Evolutionary conservation across 2,113 vertebrate genomes (phyloP).

Genomic region (Tretioscincus oriximinensis): DNA sequence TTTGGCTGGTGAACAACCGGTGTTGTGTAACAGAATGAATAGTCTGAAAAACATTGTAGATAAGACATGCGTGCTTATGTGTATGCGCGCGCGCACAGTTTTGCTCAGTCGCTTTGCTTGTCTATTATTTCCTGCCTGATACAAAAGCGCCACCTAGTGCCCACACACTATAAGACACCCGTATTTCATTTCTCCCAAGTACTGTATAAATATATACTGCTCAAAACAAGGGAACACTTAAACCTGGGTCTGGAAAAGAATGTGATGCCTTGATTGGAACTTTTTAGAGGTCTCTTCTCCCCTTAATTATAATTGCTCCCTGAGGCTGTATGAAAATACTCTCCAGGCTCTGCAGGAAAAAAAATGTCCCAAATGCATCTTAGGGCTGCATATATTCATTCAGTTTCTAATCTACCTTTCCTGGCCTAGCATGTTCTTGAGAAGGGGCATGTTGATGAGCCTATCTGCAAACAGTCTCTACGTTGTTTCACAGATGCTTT

Average conservation of each 20-base stretch:
- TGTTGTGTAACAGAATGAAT: not conserved
- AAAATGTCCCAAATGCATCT: too few relatives aligned
- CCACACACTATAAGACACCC: not conserved
- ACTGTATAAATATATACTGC: too few relatives aligned
- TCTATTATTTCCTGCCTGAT: not conserved
- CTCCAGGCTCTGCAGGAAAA: too few relatives aligned
- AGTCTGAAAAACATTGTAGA: not conserved
- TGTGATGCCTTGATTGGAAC: not conserved
- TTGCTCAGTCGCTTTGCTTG: not conserved
- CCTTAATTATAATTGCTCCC: not conserved
- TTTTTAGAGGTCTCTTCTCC: not conserved
- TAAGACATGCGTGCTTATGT: not conserved
- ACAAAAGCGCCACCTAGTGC: slow-evolving; percentile 15
- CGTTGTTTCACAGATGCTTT: too few relatives aligned
- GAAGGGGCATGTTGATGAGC: too few relatives aligned
- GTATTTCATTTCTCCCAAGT: not conserved
- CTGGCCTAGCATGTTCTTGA: too few relatives aligned
- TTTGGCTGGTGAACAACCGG: not conserved
- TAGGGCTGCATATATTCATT: too few relatives aligned
- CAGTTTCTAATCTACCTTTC: too few relatives aligned
- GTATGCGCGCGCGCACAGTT: not conserved
- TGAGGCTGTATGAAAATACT: too few relatives aligned
- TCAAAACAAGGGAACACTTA: too few relatives aligned
- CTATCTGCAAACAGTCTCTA: too few relatives aligned
- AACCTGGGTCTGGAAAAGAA: not conserved